Conservation (phyloP, 2,797 vertebrate genomes). For the Microhierax caerulescens region DNA sequence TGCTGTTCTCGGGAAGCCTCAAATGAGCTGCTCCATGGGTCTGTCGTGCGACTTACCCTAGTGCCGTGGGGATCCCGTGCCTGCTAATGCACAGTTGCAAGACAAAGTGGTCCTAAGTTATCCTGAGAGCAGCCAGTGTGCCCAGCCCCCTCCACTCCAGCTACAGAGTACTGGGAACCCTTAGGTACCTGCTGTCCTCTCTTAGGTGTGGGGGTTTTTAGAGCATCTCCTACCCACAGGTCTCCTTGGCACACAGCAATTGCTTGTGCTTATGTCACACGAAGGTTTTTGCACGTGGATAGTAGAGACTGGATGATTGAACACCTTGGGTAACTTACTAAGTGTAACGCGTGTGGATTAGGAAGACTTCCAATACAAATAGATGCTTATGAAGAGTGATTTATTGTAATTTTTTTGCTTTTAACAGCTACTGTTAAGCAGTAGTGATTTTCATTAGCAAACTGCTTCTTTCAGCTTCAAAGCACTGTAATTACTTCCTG, state of each 20-base stretch:
- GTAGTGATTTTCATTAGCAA: slow-evolving; percentile 21
- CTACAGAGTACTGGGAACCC: neutral
- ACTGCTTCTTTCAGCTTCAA: slow-evolving; percentile 3
- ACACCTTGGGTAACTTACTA: neutral
- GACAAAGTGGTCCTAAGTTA: neutral
- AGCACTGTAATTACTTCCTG: slow-evolving; percentile 26
- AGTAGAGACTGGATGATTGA: neutral
- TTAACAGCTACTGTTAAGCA: neutral
- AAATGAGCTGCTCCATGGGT: neutral
- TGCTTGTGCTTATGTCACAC: neutral
- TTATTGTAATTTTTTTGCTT: neutral
- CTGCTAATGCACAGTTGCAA: neutral
- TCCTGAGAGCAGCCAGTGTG: neutral
- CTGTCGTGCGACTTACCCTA: neutral
- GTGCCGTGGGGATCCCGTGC: too few relatives aligned
- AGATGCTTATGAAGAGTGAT: neutral
- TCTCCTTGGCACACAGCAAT: neutral
- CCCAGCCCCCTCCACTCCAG: neutral
- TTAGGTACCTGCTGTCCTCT: neutral
- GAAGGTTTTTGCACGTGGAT: neutral
- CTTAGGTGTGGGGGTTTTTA: neutral
- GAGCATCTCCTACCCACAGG: neutral
- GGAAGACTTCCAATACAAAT: neutral
- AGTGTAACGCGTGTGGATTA: neutral
- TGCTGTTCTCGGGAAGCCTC: neutral